Base-by-base conservation (phyloP, 2,888 invertebrate species). In the Cataglyphis altisquamis region DNA sequence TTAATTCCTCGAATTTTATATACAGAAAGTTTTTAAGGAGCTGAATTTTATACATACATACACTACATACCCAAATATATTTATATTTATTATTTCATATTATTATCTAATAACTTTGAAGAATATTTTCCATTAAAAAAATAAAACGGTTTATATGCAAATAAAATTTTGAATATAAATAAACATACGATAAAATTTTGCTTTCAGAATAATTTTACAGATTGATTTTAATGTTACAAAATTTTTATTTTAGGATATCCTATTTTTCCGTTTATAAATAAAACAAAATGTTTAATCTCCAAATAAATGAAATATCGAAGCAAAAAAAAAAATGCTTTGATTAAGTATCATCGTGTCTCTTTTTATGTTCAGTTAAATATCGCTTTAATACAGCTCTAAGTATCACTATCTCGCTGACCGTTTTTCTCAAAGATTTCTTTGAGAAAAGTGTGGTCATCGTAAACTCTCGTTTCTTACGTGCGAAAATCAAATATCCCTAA, bases 401-500 rank as follows among this genome's bases (percentile, higher is more conserved):
- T 70, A 41, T n/a, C 55, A 57, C 2, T 29, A 36, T 67, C 25
- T 70, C 12, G 36, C 60, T 21, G 2, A n/a, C 18, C 6, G 25
- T 21, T 60, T 45, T 18, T 2, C 12, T 25, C 45, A 18, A 70
- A 60, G 62, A 45, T 72, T 62, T 80, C 60, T 62, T 36, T 36
- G 36, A 78, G 6, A 32, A 32, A 32, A 32, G 4, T 32, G 6
- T 32, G 25, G 21, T 5, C 21, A 9, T 39, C 32, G 41, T 60
- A 68, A 68, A 70, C 52, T 48, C 68, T 80, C 63, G 55, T 82
- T 82, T 60, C 72, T 82, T 80, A 93, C 91, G 93, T 93, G 93
- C 90, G 93, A 93, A 93, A 93, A 93, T 93, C 93, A 93, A 93
- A 93, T 92, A 93, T 89, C 87, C 83, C 72, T 48, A 68, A 75